Percentiles rank a stretch among this genome's conserved stretches.
phyloP scores from a whole-genome alignment of 2,888 invertebrate genomes.

The Heliconius hortense region DNA sequence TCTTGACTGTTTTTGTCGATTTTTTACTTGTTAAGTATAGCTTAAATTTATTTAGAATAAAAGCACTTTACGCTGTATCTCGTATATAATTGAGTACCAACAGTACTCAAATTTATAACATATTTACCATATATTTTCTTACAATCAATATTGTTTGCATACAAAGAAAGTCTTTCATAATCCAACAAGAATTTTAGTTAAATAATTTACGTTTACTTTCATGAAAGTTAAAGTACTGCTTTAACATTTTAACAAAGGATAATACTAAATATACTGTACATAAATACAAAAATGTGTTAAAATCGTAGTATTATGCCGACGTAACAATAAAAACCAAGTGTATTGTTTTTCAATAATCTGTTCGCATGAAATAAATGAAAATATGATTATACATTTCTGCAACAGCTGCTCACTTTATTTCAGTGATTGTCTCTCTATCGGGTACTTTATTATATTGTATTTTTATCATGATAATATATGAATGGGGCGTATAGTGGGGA shows the following conservation, averaged over 20 bases:
- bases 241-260: neutral
- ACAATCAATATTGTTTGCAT: too few relatives aligned
- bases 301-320: slow-evolving; percentile 1
- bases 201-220: neutral
- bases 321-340: slow-evolving; percentile 20
- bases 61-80: too few relatives aligned
- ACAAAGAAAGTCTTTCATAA: too few relatives aligned
- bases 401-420: slow-evolving; percentile 21
- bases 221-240: too few relatives aligned
- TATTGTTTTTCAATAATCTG: slow-evolving; percentile 20
- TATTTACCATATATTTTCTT: too few relatives aligned
- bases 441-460: slow-evolving; percentile 16
- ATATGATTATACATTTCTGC: slow-evolving; percentile 19
- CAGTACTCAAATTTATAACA: too few relatives aligned
- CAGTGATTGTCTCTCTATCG: slow-evolving; percentile 18
- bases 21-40: too few relatives aligned
- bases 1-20: too few relatives aligned
- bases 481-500: neutral
- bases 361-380: slow-evolving; percentile 8
- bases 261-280: neutral
- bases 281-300: slow-evolving; percentile 7
- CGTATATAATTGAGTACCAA: too few relatives aligned
- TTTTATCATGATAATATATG: slow-evolving; percentile 8
- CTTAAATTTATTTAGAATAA: too few relatives aligned
- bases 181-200: too few relatives aligned